A percentile compares a stretch with the other conserved stretches of the same genome.
These are phyloP conservation scores for Agonopterix arenella DNA, from an alignment of 2,888 invertebrate species.

Conservation along the genomic window DNA sequence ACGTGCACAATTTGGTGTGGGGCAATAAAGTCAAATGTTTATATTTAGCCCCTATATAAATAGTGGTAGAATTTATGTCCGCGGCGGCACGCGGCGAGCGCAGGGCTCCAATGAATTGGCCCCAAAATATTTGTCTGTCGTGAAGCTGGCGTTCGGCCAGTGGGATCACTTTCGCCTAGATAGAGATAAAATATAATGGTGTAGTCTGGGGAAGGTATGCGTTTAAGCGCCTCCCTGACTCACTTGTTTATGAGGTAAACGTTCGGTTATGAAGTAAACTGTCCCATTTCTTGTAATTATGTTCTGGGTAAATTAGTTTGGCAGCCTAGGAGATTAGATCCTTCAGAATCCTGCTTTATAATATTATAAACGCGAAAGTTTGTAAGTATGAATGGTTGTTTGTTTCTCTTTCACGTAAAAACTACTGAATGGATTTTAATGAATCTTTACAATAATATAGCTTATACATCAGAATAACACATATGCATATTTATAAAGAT, in stretches of 20 bases:
- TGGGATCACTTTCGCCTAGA: conserved; percentile 66
- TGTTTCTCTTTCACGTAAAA: no score
- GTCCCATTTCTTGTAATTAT: no score
- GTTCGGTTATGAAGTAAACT: no score
- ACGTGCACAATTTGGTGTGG: conserved; percentile 32
- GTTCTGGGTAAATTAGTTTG: no score
- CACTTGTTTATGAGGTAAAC: conserved; percentile 21
- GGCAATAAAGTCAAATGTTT: conserved; percentile 53
- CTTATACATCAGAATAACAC: no score
- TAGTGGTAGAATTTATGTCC: conserved; percentile 56
- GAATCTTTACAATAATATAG: no score
- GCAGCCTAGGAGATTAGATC: no score
- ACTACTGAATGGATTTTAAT: no score
- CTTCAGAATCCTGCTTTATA: no score
- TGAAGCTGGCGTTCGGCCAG: conserved; percentile 59
- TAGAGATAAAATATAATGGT: conserved; percentile 46
- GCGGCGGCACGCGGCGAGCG: conserved; percentile 33
- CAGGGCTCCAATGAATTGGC: conserved; percentile 58
- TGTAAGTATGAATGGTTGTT: no score
- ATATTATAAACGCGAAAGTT: no score
- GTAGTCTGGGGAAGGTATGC: conserved; percentile 36
- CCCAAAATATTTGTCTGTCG: conserved; percentile 71
- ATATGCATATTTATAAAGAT: no score
- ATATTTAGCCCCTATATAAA: conserved; percentile 59
- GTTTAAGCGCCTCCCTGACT: conserved; percentile 28